phyloP scores from a whole-genome alignment of 2,888 invertebrate species.

The Catocala nupta region DNA sequence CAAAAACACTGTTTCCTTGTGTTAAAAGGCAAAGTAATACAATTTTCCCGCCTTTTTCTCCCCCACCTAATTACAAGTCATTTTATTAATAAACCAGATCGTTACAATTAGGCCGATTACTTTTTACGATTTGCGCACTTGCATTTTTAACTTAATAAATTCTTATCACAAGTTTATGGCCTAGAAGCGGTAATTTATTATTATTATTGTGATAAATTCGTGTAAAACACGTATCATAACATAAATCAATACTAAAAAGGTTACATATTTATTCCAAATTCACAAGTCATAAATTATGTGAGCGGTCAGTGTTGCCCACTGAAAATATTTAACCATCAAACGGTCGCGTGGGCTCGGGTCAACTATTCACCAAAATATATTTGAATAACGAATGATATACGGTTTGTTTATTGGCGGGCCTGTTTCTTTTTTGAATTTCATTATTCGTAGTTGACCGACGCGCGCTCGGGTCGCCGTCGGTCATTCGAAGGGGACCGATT shows the following conservation, averaged over 20 bases:
- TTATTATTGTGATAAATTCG: slow-evolving; percentile 22
- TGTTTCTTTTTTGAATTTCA: slow-evolving; percentile 82
- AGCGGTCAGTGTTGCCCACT: slow-evolving; percentile 77
- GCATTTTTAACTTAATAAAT: slow-evolving; percentile 6
- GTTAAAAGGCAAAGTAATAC: slow-evolving; percentile 79
- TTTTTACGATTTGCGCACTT: slow-evolving; percentile 47
- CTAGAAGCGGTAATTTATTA: no score
- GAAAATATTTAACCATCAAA: slow-evolving; percentile 85
- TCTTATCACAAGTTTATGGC: neutral
- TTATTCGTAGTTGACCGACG: slow-evolving; percentile 80
- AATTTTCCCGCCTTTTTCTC: slow-evolving; percentile 84
- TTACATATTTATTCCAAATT: slow-evolving; percentile 61
- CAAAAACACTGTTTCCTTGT: slow-evolving; percentile 76
- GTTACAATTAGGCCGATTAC: slow-evolving; percentile 75
- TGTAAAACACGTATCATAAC: slow-evolving; percentile 24
- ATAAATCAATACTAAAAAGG: slow-evolving; percentile 50
- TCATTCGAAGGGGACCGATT: slow-evolving; percentile 73
- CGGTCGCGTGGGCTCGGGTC: slow-evolving; percentile 86
- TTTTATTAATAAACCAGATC: slow-evolving; percentile 83
- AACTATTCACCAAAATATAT: slow-evolving; percentile 84
- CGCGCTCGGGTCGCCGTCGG: slow-evolving; percentile 79
- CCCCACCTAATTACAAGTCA: slow-evolving; percentile 83
- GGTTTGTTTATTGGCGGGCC: slow-evolving; percentile 87
- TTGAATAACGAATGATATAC: slow-evolving; percentile 87
- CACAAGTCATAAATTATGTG: slow-evolving; percentile 79